Conservation (phyloP, 2,113 vertebrate genomes). For the Himantopus leucocephalus region DNA sequence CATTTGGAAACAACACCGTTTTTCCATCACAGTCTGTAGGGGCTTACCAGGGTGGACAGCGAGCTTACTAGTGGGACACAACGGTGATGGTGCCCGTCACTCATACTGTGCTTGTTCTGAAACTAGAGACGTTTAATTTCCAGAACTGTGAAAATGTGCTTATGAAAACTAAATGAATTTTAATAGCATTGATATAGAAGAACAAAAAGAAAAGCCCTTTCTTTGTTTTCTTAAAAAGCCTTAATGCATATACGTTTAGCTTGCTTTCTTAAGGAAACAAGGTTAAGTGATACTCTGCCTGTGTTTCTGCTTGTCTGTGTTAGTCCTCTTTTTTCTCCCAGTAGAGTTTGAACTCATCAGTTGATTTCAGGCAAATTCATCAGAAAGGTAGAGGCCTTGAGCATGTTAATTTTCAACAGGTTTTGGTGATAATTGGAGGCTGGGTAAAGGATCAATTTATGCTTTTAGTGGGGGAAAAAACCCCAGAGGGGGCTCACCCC, state of each 20-base stretch:
- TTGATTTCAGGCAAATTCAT: neutral
- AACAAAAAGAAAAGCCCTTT: neutral
- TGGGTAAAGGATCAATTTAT: neutral
- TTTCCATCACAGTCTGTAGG: neutral
- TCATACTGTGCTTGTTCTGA: neutral
- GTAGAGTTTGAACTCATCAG: neutral
- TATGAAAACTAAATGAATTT: neutral
- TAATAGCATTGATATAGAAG: neutral
- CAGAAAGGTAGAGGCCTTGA: neutral
- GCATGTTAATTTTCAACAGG: neutral
- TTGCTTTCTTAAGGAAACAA: neutral
- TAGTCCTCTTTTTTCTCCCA: neutral
- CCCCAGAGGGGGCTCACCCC: neutral
- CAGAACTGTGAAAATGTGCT: neutral
- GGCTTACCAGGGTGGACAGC: neutral
- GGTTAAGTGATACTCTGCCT: neutral
- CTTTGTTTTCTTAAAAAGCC: neutral
- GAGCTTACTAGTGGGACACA: neutral
- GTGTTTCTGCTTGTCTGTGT: neutral
- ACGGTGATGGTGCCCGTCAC: neutral
- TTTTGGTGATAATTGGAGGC: neutral
- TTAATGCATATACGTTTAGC: neutral
- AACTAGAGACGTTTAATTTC: neutral
- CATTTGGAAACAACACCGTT: neutral
- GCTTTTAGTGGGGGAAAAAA: neutral